Base-by-base conservation (phyloP, 2,797 vertebrate species). In the Ispidina lecontei region DNA sequence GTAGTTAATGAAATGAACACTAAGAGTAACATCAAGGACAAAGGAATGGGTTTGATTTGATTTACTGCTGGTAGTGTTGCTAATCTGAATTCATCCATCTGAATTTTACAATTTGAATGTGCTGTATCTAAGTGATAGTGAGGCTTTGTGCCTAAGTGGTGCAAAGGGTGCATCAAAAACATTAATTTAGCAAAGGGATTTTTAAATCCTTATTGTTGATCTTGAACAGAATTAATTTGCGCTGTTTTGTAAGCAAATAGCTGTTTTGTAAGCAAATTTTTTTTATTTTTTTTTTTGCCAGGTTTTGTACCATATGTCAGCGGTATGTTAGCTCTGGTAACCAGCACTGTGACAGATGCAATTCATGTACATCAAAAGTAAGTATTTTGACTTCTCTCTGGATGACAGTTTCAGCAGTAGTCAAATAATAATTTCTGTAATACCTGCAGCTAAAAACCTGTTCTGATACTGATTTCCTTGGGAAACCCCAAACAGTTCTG, bases 321-420 rank as follows among this genome's bases (percentile, higher is more conserved):
- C 96, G 99, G 26, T 99, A 97, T 1, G 98, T 99, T 68, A 98
- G 98, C 43, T 96, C 96, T 60, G 97, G 97, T 93, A 99, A 99
- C 96, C 98, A 97, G 29, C 99, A 99, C 96, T 99, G 99, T 77
- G 86, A 97, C 5, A 96, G 97, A 65, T 99, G 99, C 93, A 96
- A 98, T 68, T 91, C 97, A 7, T 99, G 99, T 84, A 98, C 99
- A 1, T 99, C 99, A 33, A 99, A 99, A 98, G 99, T 99, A 98
- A 94, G 95, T 89, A 23, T 78, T 59, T 55, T 65, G 23, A 9
- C 19, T 74, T 67, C 8, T 81, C 75, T 73, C 23, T 83, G 21
- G 17, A 8, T 69, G 14, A 43, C 19, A 31, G 7, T 73, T 87
- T 89, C 31, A 79, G n/a, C 17, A 59, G 5, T 47, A 76, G 41